phyloP scores from a whole-genome alignment of 2,113 vertebrate genomes.

The Drymodes brunneopygia region DNA sequence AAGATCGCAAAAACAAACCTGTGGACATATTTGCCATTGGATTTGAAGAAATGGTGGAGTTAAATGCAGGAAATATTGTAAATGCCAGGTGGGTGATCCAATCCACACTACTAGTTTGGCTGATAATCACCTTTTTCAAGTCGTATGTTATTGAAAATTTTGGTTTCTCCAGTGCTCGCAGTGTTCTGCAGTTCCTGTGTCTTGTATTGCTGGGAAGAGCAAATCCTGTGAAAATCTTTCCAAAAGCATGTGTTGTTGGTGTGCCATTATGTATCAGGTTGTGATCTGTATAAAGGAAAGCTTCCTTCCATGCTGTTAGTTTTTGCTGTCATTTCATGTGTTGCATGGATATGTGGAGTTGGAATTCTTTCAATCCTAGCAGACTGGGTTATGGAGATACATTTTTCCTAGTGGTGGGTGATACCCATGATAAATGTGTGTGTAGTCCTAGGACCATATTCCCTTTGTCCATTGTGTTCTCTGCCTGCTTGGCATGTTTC shows the following conservation, averaged over 20 bases:
- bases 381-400: background rate
- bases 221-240: background rate
- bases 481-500: background rate
- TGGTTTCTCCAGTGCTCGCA: background rate
- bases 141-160: background rate
- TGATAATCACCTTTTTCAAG: background rate
- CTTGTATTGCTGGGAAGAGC: background rate
- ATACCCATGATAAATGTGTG: background rate
- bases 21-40: conserved; percentile 97
- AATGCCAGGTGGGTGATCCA: conserved; percentile 85
- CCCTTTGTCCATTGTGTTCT: background rate
- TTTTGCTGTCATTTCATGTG: background rate
- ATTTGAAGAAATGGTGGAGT: conserved; percentile 99
- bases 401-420: background rate
- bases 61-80: conserved; percentile 98
- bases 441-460: background rate
- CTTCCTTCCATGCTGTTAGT: background rate
- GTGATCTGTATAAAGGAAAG: background rate
- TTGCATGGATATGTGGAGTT: background rate
- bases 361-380: background rate
- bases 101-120: background rate
- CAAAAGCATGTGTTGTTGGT: background rate
- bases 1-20: conserved; percentile 87
- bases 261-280: background rate
- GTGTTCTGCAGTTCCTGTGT: background rate